Conservation (phyloP, 2,888 invertebrate genomes). For the Tachystola acroxantha region DNA sequence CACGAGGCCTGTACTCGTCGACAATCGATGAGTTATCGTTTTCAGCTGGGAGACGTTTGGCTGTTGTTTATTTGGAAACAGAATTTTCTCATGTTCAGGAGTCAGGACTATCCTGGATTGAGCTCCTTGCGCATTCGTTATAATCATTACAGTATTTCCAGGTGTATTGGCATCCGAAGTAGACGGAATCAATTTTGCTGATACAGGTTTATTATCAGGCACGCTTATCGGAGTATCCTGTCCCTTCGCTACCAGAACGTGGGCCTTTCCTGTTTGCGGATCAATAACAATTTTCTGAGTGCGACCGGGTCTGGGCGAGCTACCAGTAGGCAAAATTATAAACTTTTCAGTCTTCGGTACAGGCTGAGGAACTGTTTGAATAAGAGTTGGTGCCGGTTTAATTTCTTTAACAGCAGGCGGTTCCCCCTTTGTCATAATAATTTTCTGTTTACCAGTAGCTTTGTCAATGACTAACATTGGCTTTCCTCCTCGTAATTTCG, state of each 20-base stretch:
- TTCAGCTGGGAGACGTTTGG: constrained; percentile 56
- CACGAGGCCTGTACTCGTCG: constrained; percentile 32
- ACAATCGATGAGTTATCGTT: constrained; percentile 53
- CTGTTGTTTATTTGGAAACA: constrained; percentile 74
- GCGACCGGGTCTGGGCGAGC: constrained; percentile 49
- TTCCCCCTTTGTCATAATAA: constrained; percentile 64
- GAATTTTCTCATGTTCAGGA: constrained; percentile 79
- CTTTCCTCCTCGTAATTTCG: constrained; percentile 63
- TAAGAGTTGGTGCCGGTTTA: constrained; percentile 37
- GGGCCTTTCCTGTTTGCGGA: constrained; percentile 68
- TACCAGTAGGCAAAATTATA: constrained; percentile 59
- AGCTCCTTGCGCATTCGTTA: constrained; percentile 80
- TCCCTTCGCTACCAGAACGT: constrained; percentile 55
- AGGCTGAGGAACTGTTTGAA: constrained; percentile 44
- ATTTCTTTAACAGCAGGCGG: constrained; percentile 49
- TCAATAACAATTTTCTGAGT: constrained; percentile 71
- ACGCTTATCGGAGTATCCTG: constrained; percentile 33
- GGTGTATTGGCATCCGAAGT: constrained; percentile 46
- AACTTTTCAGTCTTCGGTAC: constrained; percentile 58
- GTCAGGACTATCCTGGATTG: constrained; percentile 79
- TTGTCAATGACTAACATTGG: constrained; percentile 70
- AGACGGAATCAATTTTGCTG: constrained; percentile 57
- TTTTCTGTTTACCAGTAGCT: constrained; percentile 66
- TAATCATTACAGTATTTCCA: constrained; percentile 80
- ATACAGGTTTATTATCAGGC: constrained; percentile 52